Evolutionary conservation across 2,888 invertebrate species (phyloP), one percentile per base, ranked within the genome.

Genomic region (Agrilus mali): DNA sequence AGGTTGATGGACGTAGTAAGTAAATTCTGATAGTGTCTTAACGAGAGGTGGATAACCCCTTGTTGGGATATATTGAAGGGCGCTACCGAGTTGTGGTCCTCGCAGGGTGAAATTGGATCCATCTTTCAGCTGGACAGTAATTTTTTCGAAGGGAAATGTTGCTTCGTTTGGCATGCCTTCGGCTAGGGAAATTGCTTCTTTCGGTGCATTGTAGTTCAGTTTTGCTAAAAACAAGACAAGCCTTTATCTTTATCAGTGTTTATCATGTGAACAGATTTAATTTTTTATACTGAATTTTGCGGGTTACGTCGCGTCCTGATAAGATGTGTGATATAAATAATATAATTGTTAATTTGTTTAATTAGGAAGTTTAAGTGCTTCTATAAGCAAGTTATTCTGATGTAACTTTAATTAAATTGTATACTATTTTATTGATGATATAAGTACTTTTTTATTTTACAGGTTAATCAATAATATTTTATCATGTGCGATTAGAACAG

Each of bases 81-180:
- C 82, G 1, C 73, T 69, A 1, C 73, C 73, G 50, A 87, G 65
- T 40, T 77, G 74, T 36, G 67, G 63, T 0, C 76, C 80, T 36
- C 75, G 67, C 13, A 85, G 57, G 1, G 67, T 62, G 41, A 81
- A 60, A 1, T 59, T 59, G 0, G 67, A 65, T 0, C 78, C 80
- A 45, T 72, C 72, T 50, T 70, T 73, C 45, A 78, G 62, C 45
- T 71, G 71, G 33, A 84, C 58, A 20, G 70, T 67, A n/a, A 83
- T 69, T 32, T 72, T 71, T 45, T 71, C 69, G 60, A 82, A 82
- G 0, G 84, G 84, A 57, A 84, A 85, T 13, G 80, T 76, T 7
- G 70, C 66, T 47, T 82, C 81, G 56, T 83, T 83, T 6, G 84
- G 84, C 74, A 83, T 78, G 0, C 84, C 84, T 51, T 82, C 81